Evolutionary conservation across 2,797 vertebrate species (phyloP), one percentile per base, ranked within the genome.

Genomic region (Okamejei kenojei): DNA sequence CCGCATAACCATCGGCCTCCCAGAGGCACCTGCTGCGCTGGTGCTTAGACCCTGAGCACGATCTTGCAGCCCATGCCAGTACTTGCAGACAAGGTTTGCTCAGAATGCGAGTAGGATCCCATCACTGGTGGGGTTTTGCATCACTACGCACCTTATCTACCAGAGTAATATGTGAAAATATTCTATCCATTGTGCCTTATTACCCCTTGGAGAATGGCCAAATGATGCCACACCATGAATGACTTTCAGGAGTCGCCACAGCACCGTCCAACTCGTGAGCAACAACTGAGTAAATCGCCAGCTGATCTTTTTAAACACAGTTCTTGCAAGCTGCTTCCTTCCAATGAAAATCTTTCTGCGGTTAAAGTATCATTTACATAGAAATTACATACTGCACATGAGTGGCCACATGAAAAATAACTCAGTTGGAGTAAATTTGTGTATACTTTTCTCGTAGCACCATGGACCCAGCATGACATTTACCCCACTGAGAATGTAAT

Each of bases 401-500:
- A 61, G 54, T 84, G 81, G 81, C 54, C 54, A 61, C 54, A 61
- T 29, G 81, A 58, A 84, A 84, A 84, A 84, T 84, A 84, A 61
- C 54, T n/a, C 81, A 7, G 81, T n/a, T n/a, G 45, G 54, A 61
- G 81, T 5, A 61, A 84, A 58, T 61, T 15, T 84, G 9, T 84
- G 54, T 84, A 11, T 84, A 84, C 54, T 61, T 84, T 84, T 58
- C 58, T 61, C 54, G 7, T n/a, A 13, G 54, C 58, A 15, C 54
- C 58, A n/a, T 84, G 26, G 54, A 84, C 26, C 9, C 26, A 61
- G 26, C 54, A 61, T 61, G 81, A 61, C 23, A 61, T 84, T n/a
- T n/a, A 84, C 11, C 26, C 81, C 81, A 84, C 81, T 61, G 81
- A 61, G 54, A 84, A n/a, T 84, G 81, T 84, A 84, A 61, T 84